Conservation (phyloP, 1,140 invertebrate genomes). For the Idris sp. region DNA sequence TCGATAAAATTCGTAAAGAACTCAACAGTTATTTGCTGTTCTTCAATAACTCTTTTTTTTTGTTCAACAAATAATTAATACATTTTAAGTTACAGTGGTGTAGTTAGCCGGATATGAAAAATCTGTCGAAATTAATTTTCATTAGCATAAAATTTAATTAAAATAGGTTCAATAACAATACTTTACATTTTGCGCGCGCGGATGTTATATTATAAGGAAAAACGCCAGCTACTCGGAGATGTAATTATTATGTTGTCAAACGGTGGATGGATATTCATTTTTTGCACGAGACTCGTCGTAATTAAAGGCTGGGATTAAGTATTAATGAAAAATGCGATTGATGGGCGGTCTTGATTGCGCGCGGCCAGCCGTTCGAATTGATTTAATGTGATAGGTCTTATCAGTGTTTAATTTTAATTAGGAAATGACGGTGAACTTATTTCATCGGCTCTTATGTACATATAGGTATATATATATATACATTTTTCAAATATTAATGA, state of each 20-base stretch:
- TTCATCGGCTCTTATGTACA: too few relatives aligned
- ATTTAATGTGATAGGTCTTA: slow-evolving; percentile 45
- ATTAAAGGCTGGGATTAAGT: slow-evolving; percentile 55
- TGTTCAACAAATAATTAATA: slow-evolving; percentile 14
- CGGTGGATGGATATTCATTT: slow-evolving; percentile 37
- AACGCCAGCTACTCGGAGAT: slow-evolving; percentile 12
- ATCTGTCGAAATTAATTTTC: slow-evolving; percentile 31
- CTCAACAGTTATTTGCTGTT: not conserved
- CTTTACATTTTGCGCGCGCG: slow-evolving; percentile 20
- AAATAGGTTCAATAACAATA: slow-evolving; percentile 52
- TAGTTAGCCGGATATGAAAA: slow-evolving; percentile 5
- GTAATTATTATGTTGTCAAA: slow-evolving; percentile 57
- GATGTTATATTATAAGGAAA: slow-evolving; percentile 40
- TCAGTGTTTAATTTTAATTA: slow-evolving; percentile 55
- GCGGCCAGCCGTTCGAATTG: slow-evolving; percentile 34
- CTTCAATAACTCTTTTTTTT: not conserved
- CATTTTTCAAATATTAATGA: too few relatives aligned
- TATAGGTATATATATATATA: too few relatives aligned
- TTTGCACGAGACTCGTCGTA: slow-evolving; percentile 11
- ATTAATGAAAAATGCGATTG: slow-evolving; percentile 59
- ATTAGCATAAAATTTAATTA: slow-evolving; percentile 51
- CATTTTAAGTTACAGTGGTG: too few relatives aligned
- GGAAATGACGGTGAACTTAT: slow-evolving; percentile 31
- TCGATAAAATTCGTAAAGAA: too few relatives aligned
- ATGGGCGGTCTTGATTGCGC: slow-evolving; percentile 42